phyloP scores from a whole-genome alignment of 2,888 invertebrate species.

The Andrena fulva region DNA sequence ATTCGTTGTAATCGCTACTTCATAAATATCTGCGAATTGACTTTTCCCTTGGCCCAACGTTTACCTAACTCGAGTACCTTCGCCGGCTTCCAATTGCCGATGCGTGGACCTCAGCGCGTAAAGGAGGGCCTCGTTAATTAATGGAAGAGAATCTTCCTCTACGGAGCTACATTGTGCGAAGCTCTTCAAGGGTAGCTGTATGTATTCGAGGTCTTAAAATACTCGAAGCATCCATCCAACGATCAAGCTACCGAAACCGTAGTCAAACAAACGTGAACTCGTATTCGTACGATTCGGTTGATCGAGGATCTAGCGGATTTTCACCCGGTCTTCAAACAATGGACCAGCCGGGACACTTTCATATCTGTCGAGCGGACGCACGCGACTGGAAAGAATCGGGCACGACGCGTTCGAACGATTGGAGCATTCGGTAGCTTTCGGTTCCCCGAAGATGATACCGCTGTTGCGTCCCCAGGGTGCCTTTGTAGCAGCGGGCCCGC shows the following conservation, averaged over 20 bases:
- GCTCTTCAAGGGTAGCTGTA: background rate
- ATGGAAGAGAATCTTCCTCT: background rate
- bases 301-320: background rate
- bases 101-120: background rate
- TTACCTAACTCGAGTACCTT: constrained; percentile 37
- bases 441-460: constrained; percentile 65
- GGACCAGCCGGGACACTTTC: constrained; percentile 25
- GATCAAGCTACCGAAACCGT: too few species aligned
- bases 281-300: background rate
- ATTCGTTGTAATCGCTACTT: constrained; percentile 71
- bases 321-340: constrained; percentile 34
- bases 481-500: constrained; percentile 59
- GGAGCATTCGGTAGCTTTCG: constrained; percentile 60
- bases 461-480: constrained; percentile 58
- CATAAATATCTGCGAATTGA: constrained; percentile 69
- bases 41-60: constrained; percentile 51
- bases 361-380: constrained; percentile 33
- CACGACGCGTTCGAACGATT: constrained; percentile 59
- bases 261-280: too few species aligned
- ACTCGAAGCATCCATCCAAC: too few species aligned
- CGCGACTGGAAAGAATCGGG: constrained; percentile 37
- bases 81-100: background rate
- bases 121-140: background rate
- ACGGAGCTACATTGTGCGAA: background rate
- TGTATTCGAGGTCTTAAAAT: background rate